These are phyloP conservation scores for Yasuhikotakia modesta DNA, from an alignment of 2,797 vertebrate genomes.

Conservation along the genomic window DNA sequence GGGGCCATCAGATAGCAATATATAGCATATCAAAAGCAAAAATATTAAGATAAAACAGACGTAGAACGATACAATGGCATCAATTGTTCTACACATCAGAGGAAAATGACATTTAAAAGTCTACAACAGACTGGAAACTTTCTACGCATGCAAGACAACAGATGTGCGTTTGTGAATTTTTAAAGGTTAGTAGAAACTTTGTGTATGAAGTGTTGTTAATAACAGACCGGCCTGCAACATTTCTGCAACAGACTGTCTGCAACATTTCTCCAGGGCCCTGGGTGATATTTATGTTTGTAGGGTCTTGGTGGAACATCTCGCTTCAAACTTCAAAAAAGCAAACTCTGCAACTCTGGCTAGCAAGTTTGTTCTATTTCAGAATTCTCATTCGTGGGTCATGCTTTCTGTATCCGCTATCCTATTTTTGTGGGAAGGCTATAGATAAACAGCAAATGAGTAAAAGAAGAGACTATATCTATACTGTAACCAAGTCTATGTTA, in stretches of 20 bases:
- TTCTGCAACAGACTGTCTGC: conserved; percentile 41
- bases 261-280: conserved; percentile 36
- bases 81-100: not conserved
- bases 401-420: conserved; percentile 18
- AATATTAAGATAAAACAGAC: not conserved
- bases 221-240: conserved; percentile 23
- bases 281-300: conserved; percentile 43
- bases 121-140: not conserved
- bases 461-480: not conserved
- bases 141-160: conserved; percentile 11
- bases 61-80: not conserved
- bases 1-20: not conserved
- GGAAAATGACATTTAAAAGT: conserved; percentile 30
- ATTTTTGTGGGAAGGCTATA: conserved; percentile 2
- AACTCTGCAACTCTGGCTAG: conserved; percentile 33
- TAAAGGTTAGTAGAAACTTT: conserved; percentile 51
- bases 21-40: not conserved
- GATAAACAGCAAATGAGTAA: conserved; percentile 6
- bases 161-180: conserved; percentile 24
- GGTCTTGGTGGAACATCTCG: conserved; percentile 6
- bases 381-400: conserved; percentile 31
- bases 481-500: not conserved
- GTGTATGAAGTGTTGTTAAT: conserved; percentile 41
- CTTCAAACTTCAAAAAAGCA: conserved; percentile 43
- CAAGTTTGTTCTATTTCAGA: conserved; percentile 34